phyloP scores from a whole-genome alignment of 2,113 vertebrate species.

The Puma concolor region DNA sequence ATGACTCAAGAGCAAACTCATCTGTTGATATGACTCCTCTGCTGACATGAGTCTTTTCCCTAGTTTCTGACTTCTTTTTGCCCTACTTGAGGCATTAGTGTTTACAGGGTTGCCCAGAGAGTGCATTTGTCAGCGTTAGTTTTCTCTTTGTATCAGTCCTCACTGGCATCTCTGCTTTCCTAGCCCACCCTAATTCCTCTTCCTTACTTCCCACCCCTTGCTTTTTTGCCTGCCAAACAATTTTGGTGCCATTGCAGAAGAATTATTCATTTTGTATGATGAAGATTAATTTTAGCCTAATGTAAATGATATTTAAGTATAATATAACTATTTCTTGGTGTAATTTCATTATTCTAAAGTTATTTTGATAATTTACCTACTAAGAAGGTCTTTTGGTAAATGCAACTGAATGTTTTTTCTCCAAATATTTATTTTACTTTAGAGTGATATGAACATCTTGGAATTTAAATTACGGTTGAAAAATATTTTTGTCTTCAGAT shows the following conservation, averaged over 20 bases:
- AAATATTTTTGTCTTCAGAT: slow-evolving; percentile 63
- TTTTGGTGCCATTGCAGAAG: not conserved
- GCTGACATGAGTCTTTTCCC: not conserved
- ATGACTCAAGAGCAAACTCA: not conserved
- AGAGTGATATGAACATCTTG: not conserved
- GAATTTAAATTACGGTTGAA: slow-evolving; percentile 46
- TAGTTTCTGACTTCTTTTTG: not conserved
- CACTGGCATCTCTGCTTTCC: not conserved
- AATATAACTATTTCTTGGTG: not conserved
- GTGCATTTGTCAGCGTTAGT: not conserved
- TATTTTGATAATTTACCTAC: not conserved
- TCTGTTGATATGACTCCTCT: not conserved
- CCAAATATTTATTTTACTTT: slow-evolving; percentile 29
- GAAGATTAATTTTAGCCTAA: not conserved
- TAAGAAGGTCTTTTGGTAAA: not conserved
- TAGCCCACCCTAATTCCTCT: not conserved
- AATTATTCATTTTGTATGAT: not conserved
- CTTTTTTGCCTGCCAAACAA: not conserved
- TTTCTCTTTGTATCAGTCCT: not conserved
- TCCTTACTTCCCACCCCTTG: not conserved
- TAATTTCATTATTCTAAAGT: slow-evolving; percentile 29
- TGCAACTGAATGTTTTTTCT: slow-evolving; percentile 29
- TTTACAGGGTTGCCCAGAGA: not conserved
- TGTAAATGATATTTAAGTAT: not conserved
- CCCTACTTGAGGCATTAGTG: not conserved